Base-by-base conservation (phyloP, 2,888 invertebrate species). In the Pegoplata infirma region DNA sequence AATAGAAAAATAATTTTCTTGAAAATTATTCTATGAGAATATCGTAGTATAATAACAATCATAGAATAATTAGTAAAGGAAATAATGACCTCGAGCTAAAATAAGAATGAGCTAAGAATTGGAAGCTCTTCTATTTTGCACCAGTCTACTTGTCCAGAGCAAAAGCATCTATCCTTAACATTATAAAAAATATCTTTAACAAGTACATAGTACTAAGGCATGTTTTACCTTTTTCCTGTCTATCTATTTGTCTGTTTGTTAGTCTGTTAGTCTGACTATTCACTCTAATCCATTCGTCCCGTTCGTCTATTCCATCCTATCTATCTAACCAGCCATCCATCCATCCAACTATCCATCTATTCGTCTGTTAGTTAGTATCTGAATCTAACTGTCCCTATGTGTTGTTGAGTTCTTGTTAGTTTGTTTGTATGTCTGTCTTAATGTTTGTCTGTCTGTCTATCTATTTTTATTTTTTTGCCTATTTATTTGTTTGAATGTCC, bases 261-360 rank as follows among this genome's bases (percentile, higher is more conserved):
- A 16, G 40, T 44, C 6, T 36, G 12, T 28, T 25, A n/a, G 46
- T 8, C 19, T 47, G 53, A 51, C 61, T n/a, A n/a, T n/a, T n/a
- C 61, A 51, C 61, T 71, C 1, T n/a, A 8, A n/a, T n/a, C 63
- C 10, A 44, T 76, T 83, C 73, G 81, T 82, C 84, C 82, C 83
- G n/a, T 21, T 17, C 44, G 67, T 28, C 59, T 49, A 19, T 23
- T 17, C 56, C 16, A 12, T 61, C 44, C n/a, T n/a, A n/a, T n/a
- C n/a, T n/a, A n/a, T n/a, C n/a, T n/a, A n/a, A n/a, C n/a, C 51
- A 59, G 58, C 56, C 23, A 19, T 56, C 28, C 25, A 44, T 36
- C 56, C 36, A 46, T 19, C 47, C 16, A 28, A 44, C 19, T 40
- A 46, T 36, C 28, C 12, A 17, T 51, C 63, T 32, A 19, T 36